phyloP scores from a whole-genome alignment of 1,140 invertebrate genomes.

The Sogatella furcifera region DNA sequence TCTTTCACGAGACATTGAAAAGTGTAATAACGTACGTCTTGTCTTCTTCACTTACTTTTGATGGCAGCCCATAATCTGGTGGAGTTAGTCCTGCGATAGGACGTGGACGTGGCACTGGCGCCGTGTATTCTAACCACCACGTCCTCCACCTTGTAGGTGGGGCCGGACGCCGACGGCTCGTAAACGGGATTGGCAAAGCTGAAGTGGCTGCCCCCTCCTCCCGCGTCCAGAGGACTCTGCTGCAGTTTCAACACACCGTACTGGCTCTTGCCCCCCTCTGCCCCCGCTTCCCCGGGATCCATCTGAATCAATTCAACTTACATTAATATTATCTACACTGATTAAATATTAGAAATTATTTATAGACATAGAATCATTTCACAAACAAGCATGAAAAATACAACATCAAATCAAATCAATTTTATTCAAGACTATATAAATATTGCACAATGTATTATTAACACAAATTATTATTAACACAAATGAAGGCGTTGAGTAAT shows the following conservation, averaged over 20 bases:
- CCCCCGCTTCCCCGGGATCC: conserved; percentile 40
- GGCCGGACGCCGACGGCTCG: conserved; percentile 44
- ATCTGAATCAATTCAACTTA: conserved; percentile 30
- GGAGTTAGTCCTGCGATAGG: conserved; percentile 20
- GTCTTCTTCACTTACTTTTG: conserved; percentile 45
- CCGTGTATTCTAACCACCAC: conserved; percentile 52
- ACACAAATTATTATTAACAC: too few relatives aligned
- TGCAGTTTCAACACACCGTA: conserved; percentile 45
- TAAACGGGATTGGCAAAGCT: conserved; percentile 74
- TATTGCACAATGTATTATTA: too few relatives aligned
- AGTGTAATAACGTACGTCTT: too few relatives aligned
- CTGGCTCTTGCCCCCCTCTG: conserved; percentile 37
- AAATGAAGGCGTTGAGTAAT: too few relatives aligned
- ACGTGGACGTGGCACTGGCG: conserved; percentile 27
- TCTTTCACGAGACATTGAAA: too few relatives aligned
- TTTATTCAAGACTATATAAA: too few relatives aligned
- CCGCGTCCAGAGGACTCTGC: conserved; percentile 29
- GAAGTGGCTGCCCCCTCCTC: conserved; percentile 32
- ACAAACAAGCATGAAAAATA: too few relatives aligned
- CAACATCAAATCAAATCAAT: too few relatives aligned
- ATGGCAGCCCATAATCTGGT: conserved; percentile 46
- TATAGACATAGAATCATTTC: too few relatives aligned
- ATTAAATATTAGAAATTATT: too few relatives aligned
- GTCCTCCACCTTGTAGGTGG: conserved; percentile 63
- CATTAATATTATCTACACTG: too few relatives aligned